Evolutionary conservation across 1,140 invertebrate genomes (phyloP).

Genomic region (Agrypnia vestita): DNA sequence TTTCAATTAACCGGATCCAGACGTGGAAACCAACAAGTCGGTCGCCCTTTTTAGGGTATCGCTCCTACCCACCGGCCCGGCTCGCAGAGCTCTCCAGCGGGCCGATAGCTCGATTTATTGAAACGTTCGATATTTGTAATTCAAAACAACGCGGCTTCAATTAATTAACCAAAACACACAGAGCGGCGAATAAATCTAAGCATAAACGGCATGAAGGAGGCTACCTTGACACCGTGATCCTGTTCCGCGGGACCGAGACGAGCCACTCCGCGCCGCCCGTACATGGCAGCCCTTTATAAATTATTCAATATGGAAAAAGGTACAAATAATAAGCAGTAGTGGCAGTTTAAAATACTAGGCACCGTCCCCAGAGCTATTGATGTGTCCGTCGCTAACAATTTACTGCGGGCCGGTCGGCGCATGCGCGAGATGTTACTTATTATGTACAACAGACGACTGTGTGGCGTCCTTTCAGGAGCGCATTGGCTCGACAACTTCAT

Average conservation of each 20-base stretch:
- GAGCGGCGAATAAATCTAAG: slow-evolving; percentile 26
- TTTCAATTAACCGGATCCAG: slow-evolving; percentile 52
- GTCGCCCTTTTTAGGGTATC: slow-evolving; percentile 46
- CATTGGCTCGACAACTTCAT: slow-evolving; percentile 39
- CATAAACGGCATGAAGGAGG: slow-evolving; percentile 37
- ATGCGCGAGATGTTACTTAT: neutral
- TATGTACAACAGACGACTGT: neutral
- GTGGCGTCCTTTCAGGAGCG: neutral
- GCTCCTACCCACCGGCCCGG: neutral
- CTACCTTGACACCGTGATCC: slow-evolving; percentile 42
- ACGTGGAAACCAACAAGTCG: slow-evolving; percentile 18
- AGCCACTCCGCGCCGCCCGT: slow-evolving; percentile 6
- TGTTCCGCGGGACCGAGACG: slow-evolving; percentile 23
- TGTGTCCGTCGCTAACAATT: slow-evolving; percentile 6
- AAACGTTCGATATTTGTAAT: slow-evolving; percentile 37
- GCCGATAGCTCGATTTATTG: slow-evolving; percentile 8
- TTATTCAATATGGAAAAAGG: slow-evolving; percentile 34
- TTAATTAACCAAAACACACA: slow-evolving; percentile 31
- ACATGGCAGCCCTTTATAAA: slow-evolving; percentile 38
- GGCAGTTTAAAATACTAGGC: slow-evolving; percentile 26
- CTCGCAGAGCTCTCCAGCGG: neutral
- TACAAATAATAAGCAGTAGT: slow-evolving; percentile 17
- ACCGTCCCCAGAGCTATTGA: too few relatives aligned
- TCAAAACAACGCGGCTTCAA: slow-evolving; percentile 31
- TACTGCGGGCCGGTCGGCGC: neutral